Conservation (phyloP, 2,888 invertebrate genomes). For the Mythimna loreyi region DNA sequence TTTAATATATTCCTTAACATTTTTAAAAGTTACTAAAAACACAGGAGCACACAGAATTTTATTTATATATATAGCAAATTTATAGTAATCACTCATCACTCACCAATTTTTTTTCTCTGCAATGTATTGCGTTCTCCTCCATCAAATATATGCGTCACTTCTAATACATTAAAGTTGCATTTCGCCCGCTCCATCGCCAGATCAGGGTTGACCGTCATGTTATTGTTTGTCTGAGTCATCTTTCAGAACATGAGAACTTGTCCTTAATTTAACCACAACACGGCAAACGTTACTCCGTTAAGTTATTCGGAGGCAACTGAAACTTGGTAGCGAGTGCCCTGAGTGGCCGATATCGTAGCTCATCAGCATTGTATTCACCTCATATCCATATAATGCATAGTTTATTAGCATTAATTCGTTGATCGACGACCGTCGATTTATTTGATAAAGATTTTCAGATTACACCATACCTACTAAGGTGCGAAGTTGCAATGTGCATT, state of each 20-base stretch:
- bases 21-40: not conserved
- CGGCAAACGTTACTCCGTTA: slow-evolving; percentile 31
- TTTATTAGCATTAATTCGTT: slow-evolving; percentile 38
- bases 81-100: slow-evolving; percentile 49
- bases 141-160: slow-evolving; percentile 94
- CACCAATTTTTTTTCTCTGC: slow-evolving; percentile 90
- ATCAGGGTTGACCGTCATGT: slow-evolving; percentile 91
- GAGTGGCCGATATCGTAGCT: not conserved
- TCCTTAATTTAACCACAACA: not conserved
- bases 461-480: not conserved
- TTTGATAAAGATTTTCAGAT: slow-evolving; percentile 31
- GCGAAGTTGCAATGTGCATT: slow-evolving; percentile 23
- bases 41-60: not conserved
- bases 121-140: slow-evolving; percentile 93
- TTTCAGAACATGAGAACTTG: slow-evolving; percentile 21
- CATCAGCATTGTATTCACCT: slow-evolving; percentile 38
- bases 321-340: slow-evolving; percentile 5
- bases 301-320: slow-evolving; percentile 33
- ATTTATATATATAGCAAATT: not conserved
- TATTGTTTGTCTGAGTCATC: slow-evolving; percentile 65
- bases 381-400: slow-evolving; percentile 41
- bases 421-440: slow-evolving; percentile 11
- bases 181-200: slow-evolving; percentile 92
- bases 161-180: slow-evolving; percentile 93
- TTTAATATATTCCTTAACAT: not conserved